phyloP scores from a whole-genome alignment of 1,140 invertebrate species.

The Brachionus angularis region DNA sequence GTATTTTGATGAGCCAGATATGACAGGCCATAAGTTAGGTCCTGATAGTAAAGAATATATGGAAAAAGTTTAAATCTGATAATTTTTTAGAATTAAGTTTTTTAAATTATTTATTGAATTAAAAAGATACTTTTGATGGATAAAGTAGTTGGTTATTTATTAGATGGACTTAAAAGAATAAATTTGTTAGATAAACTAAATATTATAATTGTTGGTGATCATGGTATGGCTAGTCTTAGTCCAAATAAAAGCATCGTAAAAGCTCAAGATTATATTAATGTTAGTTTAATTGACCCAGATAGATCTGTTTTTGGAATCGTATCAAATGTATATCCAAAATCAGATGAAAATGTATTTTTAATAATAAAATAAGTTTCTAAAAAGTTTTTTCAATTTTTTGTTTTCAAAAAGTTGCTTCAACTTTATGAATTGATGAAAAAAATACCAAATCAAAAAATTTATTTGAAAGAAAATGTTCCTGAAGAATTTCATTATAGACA shows the following conservation, averaged over 20 bases:
- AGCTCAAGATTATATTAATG: conserved; percentile 62
- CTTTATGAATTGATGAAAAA: conserved; percentile 61
- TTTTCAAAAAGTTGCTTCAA: conserved; percentile 53
- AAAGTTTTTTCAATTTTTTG: conserved; percentile 49
- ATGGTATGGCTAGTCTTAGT: conserved; percentile 66
- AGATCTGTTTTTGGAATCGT: conserved; percentile 17
- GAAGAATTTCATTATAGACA: conserved; percentile 61
- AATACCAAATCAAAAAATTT: conserved; percentile 61
- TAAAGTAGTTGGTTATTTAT: conserved; percentile 49
- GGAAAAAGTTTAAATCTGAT: conserved; percentile 44
- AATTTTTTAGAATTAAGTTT: conserved; percentile 49
- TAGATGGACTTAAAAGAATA: conserved; percentile 47
- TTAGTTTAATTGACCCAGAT: conserved; percentile 48
- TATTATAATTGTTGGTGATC: conserved; percentile 70
- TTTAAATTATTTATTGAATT: background rate
- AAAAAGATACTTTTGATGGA: conserved; percentile 23
- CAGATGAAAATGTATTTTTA: background rate
- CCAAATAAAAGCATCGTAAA: conserved; percentile 61
- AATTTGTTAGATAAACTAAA: conserved; percentile 59
- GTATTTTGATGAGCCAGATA: conserved; percentile 73
- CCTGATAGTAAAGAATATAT: conserved; percentile 23
- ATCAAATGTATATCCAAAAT: conserved; percentile 27
- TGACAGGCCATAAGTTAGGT: conserved; percentile 55
- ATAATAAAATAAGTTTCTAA: background rate
- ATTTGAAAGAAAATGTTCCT: conserved; percentile 62